phyloP scores from a whole-genome alignment of 1,140 invertebrate species.

The Cotesia chilonis region DNA sequence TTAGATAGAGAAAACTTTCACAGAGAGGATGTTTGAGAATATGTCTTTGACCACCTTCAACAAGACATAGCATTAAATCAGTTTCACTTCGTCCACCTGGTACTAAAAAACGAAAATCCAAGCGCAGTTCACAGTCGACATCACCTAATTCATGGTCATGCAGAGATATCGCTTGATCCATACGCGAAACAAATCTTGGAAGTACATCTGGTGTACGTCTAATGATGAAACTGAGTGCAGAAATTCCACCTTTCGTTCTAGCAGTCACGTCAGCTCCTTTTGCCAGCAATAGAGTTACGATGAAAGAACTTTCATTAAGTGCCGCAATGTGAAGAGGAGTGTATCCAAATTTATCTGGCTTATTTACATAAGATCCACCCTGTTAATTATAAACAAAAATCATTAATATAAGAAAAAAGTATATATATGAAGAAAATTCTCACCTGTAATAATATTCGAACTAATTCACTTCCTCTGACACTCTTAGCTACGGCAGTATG shows the following conservation, averaged over 20 bases:
- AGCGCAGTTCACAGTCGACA: constrained; percentile 81
- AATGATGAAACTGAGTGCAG: constrained; percentile 81
- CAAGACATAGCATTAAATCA: constrained; percentile 76
- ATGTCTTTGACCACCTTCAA: constrained; percentile 79
- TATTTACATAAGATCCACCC: constrained; percentile 79
- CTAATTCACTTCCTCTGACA: constrained; percentile 75
- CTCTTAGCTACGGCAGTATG: constrained; percentile 83
- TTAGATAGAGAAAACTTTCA: constrained; percentile 82
- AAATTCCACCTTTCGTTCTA: constrained; percentile 80
- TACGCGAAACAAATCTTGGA: constrained; percentile 73
- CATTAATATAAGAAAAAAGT: background rate
- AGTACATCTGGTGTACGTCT: constrained; percentile 82
- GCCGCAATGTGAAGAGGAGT: constrained; percentile 85
- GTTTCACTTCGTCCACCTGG: constrained; percentile 74
- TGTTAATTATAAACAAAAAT: constrained; percentile 54
- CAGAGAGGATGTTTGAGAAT: constrained; percentile 82
- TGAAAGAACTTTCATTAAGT: constrained; percentile 81
- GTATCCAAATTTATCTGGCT: constrained; percentile 80
- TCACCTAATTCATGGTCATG: constrained; percentile 84
- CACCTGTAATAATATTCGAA: constrained; percentile 68
- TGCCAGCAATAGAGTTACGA: constrained; percentile 77
- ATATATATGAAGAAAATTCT: background rate
- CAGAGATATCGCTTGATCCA: constrained; percentile 80
- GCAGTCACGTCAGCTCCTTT: constrained; percentile 84
- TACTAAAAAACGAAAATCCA: constrained; percentile 78